Evolutionary conservation across 2,113 vertebrate genomes (phyloP).

Genomic region (Boleophthalmus pectinirostris): DNA sequence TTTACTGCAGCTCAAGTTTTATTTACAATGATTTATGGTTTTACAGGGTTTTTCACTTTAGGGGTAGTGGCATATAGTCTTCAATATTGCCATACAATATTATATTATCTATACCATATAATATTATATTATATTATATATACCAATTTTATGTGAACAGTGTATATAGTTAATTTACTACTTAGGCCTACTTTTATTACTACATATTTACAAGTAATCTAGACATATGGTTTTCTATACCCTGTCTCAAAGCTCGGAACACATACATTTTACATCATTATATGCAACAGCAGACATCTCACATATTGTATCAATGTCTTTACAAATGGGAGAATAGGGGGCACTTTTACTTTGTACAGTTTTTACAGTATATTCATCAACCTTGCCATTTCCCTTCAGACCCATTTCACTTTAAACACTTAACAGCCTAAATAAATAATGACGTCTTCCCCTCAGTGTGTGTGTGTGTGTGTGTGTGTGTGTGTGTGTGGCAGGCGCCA

Average conservation of each 20-base stretch:
- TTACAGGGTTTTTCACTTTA: too few relatives aligned
- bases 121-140: too few relatives aligned
- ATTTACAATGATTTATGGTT: too few relatives aligned
- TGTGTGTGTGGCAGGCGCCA: conserved; percentile 63
- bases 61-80: too few relatives aligned
- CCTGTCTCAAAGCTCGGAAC: conserved; percentile 10
- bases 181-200: too few relatives aligned
- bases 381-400: conserved; percentile 72
- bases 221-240: background rate
- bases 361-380: conserved; percentile 67
- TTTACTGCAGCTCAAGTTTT: too few relatives aligned
- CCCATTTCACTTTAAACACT: conserved; percentile 83
- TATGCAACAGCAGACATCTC: background rate
- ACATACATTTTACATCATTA: conserved; percentile 17
- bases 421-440: conserved; percentile 93
- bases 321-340: conserved; percentile 8
- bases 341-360: conserved; percentile 9
- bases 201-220: background rate
- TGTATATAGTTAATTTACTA: background rate
- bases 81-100: too few relatives aligned
- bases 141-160: too few relatives aligned
- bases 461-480: conserved; percentile 48
- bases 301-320: background rate
- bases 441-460: conserved; percentile 62
- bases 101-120: too few relatives aligned